Evolutionary conservation across 2,797 vertebrate genomes (phyloP).

Genomic region (Eulemur rubriventer): DNA sequence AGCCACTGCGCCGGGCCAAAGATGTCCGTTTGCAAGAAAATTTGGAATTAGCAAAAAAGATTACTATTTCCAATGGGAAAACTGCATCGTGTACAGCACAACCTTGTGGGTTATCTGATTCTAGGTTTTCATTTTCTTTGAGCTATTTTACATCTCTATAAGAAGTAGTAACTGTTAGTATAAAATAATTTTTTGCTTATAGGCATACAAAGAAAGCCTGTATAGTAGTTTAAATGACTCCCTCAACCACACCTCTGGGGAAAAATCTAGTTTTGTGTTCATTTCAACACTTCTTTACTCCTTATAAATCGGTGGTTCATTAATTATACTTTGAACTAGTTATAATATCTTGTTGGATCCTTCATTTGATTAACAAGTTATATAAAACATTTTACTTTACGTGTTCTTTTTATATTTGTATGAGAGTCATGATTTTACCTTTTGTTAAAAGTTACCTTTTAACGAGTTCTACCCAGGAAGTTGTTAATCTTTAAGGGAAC

Average conservation of each 20-base stretch:
- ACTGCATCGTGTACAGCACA: not conserved
- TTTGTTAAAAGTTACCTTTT: conserved; percentile 42
- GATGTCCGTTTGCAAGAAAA: not conserved
- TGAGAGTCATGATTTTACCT: not conserved
- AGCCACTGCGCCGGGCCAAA: not conserved
- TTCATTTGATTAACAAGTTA: conserved; percentile 30
- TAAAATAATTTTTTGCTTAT: not conserved
- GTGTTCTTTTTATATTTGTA: conserved; percentile 23
- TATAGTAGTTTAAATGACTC: not conserved
- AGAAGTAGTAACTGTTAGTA: not conserved
- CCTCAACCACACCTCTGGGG: not conserved
- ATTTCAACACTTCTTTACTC: conserved; percentile 23
- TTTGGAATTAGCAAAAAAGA: not conserved
- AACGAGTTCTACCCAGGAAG: not conserved
- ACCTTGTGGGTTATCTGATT: not conserved
- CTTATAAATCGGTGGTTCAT: not conserved
- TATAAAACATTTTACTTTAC: conserved; percentile 42
- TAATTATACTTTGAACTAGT: conserved; percentile 16
- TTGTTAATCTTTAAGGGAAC: not conserved
- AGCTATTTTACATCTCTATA: not conserved
- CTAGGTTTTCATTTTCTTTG: not conserved
- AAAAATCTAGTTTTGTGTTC: conserved; percentile 1
- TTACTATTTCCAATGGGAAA: not conserved
- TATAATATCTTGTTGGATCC: not conserved
- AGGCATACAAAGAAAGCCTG: conserved; percentile 12